phyloP scores from a whole-genome alignment of 2,888 invertebrate species.

The Mesopsocus fuscifrons region DNA sequence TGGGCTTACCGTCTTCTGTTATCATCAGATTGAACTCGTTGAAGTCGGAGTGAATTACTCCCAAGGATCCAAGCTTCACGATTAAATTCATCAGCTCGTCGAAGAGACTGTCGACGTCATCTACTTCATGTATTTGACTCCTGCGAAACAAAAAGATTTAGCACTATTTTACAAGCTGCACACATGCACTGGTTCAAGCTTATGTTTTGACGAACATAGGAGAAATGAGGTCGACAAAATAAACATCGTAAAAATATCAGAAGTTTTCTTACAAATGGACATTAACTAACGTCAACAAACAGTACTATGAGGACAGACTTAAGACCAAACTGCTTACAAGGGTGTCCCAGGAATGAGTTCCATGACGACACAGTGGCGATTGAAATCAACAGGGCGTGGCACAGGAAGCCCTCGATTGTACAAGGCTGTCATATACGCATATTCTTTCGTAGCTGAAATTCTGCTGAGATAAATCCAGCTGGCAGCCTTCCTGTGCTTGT shows the following conservation, averaged over 20 bases:
- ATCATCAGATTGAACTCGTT: constrained; percentile 98
- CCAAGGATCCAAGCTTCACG: constrained; percentile 74
- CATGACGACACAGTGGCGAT: constrained; percentile 93
- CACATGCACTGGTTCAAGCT: constrained; percentile 2
- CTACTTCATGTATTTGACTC: constrained; percentile 38
- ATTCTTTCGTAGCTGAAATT: constrained; percentile 93
- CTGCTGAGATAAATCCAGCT: constrained; percentile 95
- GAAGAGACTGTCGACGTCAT: constrained; percentile 59
- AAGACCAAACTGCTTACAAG: constrained; percentile 55
- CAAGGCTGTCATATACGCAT: constrained; percentile 91
- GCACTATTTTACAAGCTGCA: no score
- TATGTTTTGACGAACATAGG: not conserved
- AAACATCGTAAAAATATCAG: constrained; percentile 5
- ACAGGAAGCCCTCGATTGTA: constrained; percentile 83
- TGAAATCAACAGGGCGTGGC: constrained; percentile 85
- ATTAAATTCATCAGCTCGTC: constrained; percentile 89
- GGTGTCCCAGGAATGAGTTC: constrained; percentile 69
- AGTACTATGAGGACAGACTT: no score
- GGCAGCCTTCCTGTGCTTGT: constrained; percentile 68
- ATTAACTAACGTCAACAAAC: no score
- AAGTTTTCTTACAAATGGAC: constrained; percentile 41
- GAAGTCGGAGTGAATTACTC: constrained; percentile 97
- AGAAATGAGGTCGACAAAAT: not conserved
- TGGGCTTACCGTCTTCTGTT: constrained; percentile 49
- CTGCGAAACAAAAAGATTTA: constrained; percentile 21